Percentiles rank a stretch among this genome's conserved stretches.
Evolutionary conservation across 2,797 vertebrate species (phyloP).

Genomic region (Neosilurus mollespiculum): DNA sequence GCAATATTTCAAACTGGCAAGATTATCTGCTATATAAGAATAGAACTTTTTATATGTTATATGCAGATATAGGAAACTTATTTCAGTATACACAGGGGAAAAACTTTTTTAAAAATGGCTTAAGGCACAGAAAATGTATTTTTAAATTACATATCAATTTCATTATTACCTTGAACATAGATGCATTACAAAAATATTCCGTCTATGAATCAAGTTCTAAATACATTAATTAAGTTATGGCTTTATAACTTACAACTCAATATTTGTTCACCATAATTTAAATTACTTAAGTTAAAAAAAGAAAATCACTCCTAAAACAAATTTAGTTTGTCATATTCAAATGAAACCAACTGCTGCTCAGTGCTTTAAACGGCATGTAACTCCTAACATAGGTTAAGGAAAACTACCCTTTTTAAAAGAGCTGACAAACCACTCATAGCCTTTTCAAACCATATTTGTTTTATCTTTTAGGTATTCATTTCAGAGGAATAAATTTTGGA

Average conservation of each 20-base stretch:
- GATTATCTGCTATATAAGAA: slow-evolving; percentile 20
- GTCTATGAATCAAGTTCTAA: slow-evolving; percentile 77
- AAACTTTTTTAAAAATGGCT: slow-evolving; percentile 50
- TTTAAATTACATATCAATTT: slow-evolving; percentile 77
- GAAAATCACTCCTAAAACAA: slow-evolving; percentile 62
- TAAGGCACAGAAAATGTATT: slow-evolving; percentile 69
- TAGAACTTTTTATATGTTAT: slow-evolving; percentile 38
- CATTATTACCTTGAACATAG: slow-evolving; percentile 76
- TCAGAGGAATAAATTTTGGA: slow-evolving; percentile 16
- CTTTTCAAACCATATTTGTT: background rate
- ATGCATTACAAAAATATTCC: slow-evolving; percentile 81
- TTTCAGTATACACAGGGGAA: slow-evolving; percentile 34
- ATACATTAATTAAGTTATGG: slow-evolving; percentile 85
- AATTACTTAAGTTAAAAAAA: slow-evolving; percentile 72
- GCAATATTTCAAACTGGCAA: slow-evolving; percentile 25
- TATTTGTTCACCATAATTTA: slow-evolving; percentile 78
- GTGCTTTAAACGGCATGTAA: slow-evolving; percentile 76
- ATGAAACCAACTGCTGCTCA: slow-evolving; percentile 73
- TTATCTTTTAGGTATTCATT: background rate
- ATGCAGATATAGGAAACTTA: slow-evolving; percentile 24
- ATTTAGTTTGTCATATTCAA: slow-evolving; percentile 65
- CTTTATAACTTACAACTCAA: slow-evolving; percentile 80
- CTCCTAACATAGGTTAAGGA: slow-evolving; percentile 60
- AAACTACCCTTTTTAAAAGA: slow-evolving; percentile 27
- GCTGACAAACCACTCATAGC: slow-evolving; percentile 32